Evolutionary conservation across 2,888 invertebrate species (phyloP), one percentile per base, ranked within the genome.

Genomic region (Belgica antarctica): DNA sequence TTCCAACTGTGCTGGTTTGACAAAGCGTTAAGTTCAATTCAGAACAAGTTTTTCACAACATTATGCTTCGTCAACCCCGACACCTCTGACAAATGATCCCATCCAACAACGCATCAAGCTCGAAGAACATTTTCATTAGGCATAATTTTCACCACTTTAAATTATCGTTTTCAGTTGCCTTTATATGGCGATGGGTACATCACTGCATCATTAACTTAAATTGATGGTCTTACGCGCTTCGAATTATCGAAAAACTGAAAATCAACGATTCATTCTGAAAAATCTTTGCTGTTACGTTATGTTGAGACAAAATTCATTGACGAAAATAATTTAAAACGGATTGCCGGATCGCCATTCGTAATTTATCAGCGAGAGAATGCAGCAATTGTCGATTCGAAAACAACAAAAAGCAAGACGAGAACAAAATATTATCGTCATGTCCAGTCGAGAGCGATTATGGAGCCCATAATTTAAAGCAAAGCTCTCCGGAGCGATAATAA

Each of bases 81-180:
- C n/a, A n/a, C n/a, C n/a, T n/a, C n/a, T n/a, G n/a, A n/a, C n/a
- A n/a, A n/a, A n/a, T n/a, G n/a, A n/a, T n/a, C n/a, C n/a, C n/a
- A 31, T 12, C 12, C 34, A 31, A 31, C 34, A 8, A 8, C 34
- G 34, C 22, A 22, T 19, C 22, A 22, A 52, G 12, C 52, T 7
- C 22, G 52, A 52, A 52, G 22, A 52, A 52, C 22, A 52, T 52
- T 17, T 8, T n/a, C 19, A 52, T 52, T 52, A 52, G 22, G 22
- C 19, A n/a, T 52, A 52, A 52, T 52, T 52, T 52, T 52, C 52
- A 52, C 17, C 52, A 52, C 19, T 52, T 52, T 52, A 52, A 52
- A 22, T 52, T 52, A 52, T 52, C 52, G 52, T 31, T 31, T 31
- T 31, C 7, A 8, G 34, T 31, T 31, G n/a, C 12, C 5, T 31